phyloP scores from a whole-genome alignment of 1,140 invertebrate species.

The Caenorhabditis remanei region DNA sequence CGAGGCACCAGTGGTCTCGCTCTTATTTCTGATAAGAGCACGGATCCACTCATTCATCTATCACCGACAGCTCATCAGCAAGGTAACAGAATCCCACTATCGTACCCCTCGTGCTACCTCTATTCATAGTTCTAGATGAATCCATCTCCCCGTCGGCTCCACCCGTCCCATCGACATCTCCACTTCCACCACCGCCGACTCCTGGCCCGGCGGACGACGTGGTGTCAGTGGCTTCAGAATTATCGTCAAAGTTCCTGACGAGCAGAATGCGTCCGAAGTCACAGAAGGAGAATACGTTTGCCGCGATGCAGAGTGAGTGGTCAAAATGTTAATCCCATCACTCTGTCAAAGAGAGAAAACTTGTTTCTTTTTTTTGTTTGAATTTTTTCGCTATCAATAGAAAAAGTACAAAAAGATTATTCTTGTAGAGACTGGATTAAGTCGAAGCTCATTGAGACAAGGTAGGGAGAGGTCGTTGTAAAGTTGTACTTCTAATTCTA shows the following conservation, averaged over 20 bases:
- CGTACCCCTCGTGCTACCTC: not conserved
- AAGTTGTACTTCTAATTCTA: constrained; percentile 1
- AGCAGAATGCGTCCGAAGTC: constrained; percentile 47
- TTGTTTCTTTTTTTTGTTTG: not conserved
- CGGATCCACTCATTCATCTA: constrained; percentile 70
- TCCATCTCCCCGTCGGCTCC: constrained; percentile 28
- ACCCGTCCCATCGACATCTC: constrained; percentile 33
- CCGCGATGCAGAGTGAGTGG: constrained; percentile 40
- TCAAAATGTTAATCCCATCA: not conserved
- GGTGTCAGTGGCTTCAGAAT: constrained; percentile 26
- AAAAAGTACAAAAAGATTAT: not conserved
- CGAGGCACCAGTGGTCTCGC: constrained; percentile 66
- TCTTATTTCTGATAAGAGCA: constrained; percentile 70
- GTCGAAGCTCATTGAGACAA: constrained; percentile 32
- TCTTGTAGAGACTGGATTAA: constrained; percentile 30
- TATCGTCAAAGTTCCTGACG: constrained; percentile 50
- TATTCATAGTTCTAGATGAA: not conserved
- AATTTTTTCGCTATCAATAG: constrained; percentile 8
- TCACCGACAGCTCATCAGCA: constrained; percentile 39
- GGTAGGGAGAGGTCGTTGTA: constrained; percentile 35
- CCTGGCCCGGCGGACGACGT: constrained; percentile 34
- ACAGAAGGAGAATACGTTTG: constrained; percentile 30
- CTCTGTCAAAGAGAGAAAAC: not conserved
- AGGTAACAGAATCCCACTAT: not conserved
- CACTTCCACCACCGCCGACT: constrained; percentile 23